phyloP scores from a whole-genome alignment of 1,140 invertebrate species.

The Diabrotica undecimpunctata region DNA sequence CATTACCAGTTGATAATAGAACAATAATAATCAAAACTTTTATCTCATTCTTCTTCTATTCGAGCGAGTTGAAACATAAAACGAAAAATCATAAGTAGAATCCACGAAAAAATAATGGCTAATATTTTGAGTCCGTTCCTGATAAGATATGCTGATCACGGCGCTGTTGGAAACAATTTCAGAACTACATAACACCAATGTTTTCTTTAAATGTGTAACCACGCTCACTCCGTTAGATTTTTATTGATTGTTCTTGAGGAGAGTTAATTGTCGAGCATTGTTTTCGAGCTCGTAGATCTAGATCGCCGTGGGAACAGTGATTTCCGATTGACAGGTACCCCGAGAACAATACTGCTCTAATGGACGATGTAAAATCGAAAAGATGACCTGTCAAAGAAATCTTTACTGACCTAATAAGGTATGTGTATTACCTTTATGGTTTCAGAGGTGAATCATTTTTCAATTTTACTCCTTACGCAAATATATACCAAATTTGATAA shows the following conservation, averaged over 20 bases:
- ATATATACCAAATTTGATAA: too few species aligned
- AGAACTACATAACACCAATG: conserved; percentile 2
- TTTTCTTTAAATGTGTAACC: conserved; percentile 2
- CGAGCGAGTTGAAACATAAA: too few species aligned
- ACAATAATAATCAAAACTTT: too few species aligned
- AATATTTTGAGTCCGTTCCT: not conserved
- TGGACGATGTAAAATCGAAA: not conserved
- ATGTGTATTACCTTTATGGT: not conserved
- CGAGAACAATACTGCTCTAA: not conserved
- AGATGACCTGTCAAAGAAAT: conserved; percentile 7
- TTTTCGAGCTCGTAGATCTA: conserved; percentile 2
- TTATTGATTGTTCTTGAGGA: conserved; percentile 2
- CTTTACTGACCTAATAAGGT: conserved; percentile 26
- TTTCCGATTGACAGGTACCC: not conserved
- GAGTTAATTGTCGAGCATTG: not conserved
- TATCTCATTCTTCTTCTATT: too few species aligned
- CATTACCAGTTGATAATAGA: too few species aligned
- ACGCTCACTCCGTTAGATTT: conserved; percentile 1
- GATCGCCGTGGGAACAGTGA: not conserved
- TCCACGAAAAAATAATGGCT: too few species aligned
- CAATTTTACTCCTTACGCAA: too few species aligned
- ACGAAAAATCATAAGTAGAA: too few species aligned
- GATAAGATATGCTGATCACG: conserved; percentile 2
- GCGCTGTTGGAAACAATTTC: not conserved
- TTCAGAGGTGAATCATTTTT: too few species aligned